These are phyloP conservation scores for Saccostrea glomerata DNA, from an alignment of 1,140 invertebrate species.

Conservation along the genomic window DNA sequence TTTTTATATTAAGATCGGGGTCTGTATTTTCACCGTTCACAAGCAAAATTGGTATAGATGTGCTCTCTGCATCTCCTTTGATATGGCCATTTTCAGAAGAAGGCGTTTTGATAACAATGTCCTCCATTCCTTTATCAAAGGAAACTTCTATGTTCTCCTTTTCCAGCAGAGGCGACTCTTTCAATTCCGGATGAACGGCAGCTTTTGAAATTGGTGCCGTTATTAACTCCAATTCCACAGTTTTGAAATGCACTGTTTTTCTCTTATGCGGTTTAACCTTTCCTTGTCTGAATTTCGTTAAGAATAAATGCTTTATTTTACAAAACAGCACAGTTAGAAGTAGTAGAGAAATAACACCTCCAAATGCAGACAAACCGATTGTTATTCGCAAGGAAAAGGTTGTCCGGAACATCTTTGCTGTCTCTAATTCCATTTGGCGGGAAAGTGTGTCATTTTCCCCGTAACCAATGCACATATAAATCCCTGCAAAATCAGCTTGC, in stretches of 20 bases:
- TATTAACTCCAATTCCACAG: neutral
- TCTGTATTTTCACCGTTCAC: neutral
- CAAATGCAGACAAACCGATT: neutral
- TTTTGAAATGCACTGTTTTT: neutral
- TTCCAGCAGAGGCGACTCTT: neutral
- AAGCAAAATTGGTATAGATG: neutral
- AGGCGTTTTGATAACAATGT: neutral
- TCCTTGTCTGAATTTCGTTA: neutral
- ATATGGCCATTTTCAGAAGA: neutral
- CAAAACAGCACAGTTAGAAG: neutral
- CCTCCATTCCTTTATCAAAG: neutral
- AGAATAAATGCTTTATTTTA: neutral
- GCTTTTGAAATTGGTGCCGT: neutral
- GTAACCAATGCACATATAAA: neutral
- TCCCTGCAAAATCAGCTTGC: constrained; percentile 22
- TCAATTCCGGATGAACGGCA: neutral
- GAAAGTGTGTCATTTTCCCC: constrained; percentile 16
- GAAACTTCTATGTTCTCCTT: neutral
- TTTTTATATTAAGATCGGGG: neutral
- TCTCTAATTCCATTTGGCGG: constrained; percentile 7
- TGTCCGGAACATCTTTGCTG: neutral
- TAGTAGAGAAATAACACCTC: neutral
- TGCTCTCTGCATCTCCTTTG: neutral
- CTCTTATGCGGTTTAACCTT: neutral
- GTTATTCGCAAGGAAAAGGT: neutral